Evolutionary conservation across 2,113 vertebrate genomes (phyloP).

Genomic region (Cardinalis cardinalis): DNA sequence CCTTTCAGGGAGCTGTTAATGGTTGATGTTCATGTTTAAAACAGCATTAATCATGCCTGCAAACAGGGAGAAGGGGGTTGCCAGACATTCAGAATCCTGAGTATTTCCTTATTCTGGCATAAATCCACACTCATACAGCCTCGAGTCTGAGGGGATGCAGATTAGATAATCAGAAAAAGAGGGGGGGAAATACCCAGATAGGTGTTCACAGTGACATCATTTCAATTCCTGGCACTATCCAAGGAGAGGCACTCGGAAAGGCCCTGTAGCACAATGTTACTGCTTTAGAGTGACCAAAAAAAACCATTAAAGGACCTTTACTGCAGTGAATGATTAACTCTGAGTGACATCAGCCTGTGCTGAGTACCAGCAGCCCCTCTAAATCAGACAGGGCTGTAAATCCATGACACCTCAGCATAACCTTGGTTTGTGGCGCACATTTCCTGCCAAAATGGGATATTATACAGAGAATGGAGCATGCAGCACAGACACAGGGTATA

Average conservation of each 20-base stretch:
- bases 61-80: background rate
- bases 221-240: background rate
- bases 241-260: background rate
- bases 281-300: background rate
- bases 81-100: background rate
- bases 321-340: rapidly evolving
- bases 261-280: background rate
- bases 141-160: background rate
- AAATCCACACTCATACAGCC: background rate
- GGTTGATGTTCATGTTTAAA: background rate
- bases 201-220: background rate
- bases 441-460: background rate
- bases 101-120: background rate
- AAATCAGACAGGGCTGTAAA: background rate
- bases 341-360: background rate
- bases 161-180: background rate
- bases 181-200: background rate
- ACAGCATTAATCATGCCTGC: background rate
- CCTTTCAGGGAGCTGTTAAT: background rate
- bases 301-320: background rate
- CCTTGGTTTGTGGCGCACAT: background rate
- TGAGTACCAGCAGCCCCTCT: background rate
- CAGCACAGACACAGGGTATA: background rate
- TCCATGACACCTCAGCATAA: background rate
- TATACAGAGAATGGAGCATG: background rate